Evolutionary conservation across 2,797 vertebrate species (phyloP).

Genomic region (Gobio occitaniae): DNA sequence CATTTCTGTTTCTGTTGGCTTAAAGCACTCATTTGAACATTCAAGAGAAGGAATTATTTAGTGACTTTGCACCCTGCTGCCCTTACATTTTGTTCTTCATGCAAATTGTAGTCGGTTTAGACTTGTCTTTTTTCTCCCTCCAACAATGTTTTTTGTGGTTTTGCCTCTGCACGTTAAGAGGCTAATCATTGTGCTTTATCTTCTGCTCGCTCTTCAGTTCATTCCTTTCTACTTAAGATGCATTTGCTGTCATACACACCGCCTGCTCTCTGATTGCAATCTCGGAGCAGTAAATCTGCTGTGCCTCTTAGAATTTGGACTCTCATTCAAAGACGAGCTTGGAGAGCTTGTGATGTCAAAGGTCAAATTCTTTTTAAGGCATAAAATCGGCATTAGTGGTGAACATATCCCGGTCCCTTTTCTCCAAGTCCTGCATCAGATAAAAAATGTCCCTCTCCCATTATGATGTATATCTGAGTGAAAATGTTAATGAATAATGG

Average conservation of each 20-base stretch:
- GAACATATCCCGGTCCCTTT: neutral
- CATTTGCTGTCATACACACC: slow-evolving; percentile 10
- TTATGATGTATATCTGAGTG: neutral
- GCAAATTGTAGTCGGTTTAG: slow-evolving; percentile 26
- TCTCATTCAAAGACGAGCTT: slow-evolving; percentile 6
- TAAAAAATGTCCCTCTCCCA: neutral
- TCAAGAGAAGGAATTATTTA: slow-evolving; percentile 8
- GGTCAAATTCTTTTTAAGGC: slow-evolving; percentile 41
- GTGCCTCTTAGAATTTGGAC: slow-evolving; percentile 14
- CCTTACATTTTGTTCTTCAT: neutral
- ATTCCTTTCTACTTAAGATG: neutral
- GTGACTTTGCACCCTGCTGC: slow-evolving; percentile 5
- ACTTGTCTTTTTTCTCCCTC: slow-evolving; percentile 5
- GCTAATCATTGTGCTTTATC: slow-evolving; percentile 18
- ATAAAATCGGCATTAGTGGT: slow-evolving; percentile 4
- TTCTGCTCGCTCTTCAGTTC: neutral
- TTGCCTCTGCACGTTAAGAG: neutral
- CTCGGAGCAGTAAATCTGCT: neutral
- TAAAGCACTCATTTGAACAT: slow-evolving; percentile 12
- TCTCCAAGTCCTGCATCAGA: neutral
- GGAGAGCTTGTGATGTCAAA: slow-evolving; percentile 32
- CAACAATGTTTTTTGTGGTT: slow-evolving; percentile 9
- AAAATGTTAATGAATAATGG: neutral
- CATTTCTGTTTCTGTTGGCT: slow-evolving; percentile 24
- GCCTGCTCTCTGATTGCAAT: slow-evolving; percentile 2